phyloP scores from a whole-genome alignment of 2,797 vertebrate species.

The Streptopelia turtur region DNA sequence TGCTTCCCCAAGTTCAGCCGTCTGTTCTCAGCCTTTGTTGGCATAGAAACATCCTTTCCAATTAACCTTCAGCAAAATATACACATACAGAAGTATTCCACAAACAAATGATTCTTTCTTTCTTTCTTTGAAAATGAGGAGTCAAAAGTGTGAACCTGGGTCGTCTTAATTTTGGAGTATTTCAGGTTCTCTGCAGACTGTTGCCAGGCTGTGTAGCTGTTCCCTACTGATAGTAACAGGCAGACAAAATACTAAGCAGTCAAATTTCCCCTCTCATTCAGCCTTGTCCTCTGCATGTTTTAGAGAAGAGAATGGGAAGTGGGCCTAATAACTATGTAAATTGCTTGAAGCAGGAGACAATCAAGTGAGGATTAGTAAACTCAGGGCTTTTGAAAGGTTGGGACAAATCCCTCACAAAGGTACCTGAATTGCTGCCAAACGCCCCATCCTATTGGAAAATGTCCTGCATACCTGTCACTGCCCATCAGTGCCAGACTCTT shows the following conservation, averaged over 20 bases:
- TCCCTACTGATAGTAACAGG: neutral
- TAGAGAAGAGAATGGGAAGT: neutral
- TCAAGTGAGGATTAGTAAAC: neutral
- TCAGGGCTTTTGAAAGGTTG: neutral
- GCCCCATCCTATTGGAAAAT: neutral
- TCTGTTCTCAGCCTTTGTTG: conserved; percentile 47
- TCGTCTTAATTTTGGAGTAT: conserved; percentile 29
- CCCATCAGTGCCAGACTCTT: neutral
- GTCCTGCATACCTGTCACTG: neutral
- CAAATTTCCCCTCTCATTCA: conserved; percentile 19
- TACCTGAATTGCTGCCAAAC: conserved; percentile 1
- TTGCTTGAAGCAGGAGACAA: conserved; percentile 20
- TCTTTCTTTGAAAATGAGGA: neutral
- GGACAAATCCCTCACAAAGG: neutral
- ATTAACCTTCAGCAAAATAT: conserved; percentile 31
- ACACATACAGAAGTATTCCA: neutral
- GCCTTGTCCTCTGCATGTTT: neutral
- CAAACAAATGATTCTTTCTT: neutral
- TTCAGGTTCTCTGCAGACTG: neutral
- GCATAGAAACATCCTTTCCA: conserved; percentile 58
- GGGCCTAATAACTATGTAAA: conserved; percentile 29
- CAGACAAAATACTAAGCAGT: conserved; percentile 40
- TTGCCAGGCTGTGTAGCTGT: conserved; percentile 38
- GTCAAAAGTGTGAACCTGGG: conserved; percentile 9
- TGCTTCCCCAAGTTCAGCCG: neutral